phyloP scores from a whole-genome alignment of 2,797 vertebrate genomes.

The Threskiornis aethiopicus region DNA sequence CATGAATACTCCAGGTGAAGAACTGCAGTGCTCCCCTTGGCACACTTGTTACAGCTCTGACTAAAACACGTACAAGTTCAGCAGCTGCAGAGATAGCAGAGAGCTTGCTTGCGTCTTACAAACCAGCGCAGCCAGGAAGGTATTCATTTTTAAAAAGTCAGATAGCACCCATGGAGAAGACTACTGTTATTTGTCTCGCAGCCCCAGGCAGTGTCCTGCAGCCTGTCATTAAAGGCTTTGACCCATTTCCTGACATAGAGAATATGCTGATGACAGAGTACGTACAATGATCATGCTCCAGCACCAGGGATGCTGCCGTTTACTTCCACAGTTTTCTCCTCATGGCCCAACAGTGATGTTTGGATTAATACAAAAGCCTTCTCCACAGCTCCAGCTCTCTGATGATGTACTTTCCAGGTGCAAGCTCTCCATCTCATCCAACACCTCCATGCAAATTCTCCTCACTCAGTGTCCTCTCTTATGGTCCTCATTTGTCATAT shows the following conservation, averaged over 20 bases:
- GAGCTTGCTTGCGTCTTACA: not conserved
- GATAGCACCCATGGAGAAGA: slow-evolving; percentile 42
- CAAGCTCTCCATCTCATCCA: not conserved
- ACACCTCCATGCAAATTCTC: not conserved
- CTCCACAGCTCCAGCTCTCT: not conserved
- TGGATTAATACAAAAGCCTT: not conserved
- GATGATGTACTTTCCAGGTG: not conserved
- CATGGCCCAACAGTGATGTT: not conserved
- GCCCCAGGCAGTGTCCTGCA: slow-evolving; percentile 38
- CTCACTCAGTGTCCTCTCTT: not conserved
- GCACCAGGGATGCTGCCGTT: not conserved
- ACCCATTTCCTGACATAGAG: not conserved
- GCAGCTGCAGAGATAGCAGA: not conserved
- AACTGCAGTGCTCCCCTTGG: not conserved
- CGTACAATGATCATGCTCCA: not conserved
- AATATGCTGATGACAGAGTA: slow-evolving; percentile 1
- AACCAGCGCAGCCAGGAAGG: not conserved
- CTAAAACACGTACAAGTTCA: not conserved
- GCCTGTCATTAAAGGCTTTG: slow-evolving; percentile 44
- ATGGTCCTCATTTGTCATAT: not conserved
- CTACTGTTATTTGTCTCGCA: slow-evolving; percentile 14
- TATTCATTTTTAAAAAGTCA: slow-evolving; percentile 3
- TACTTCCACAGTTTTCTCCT: not conserved
- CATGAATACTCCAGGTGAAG: not conserved
- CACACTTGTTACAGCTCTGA: not conserved